A percentile compares a stretch with the other conserved stretches of the same genome.
Evolutionary conservation across 2,797 vertebrate species (phyloP).

Genomic region (Acipenser transmontanus): DNA sequence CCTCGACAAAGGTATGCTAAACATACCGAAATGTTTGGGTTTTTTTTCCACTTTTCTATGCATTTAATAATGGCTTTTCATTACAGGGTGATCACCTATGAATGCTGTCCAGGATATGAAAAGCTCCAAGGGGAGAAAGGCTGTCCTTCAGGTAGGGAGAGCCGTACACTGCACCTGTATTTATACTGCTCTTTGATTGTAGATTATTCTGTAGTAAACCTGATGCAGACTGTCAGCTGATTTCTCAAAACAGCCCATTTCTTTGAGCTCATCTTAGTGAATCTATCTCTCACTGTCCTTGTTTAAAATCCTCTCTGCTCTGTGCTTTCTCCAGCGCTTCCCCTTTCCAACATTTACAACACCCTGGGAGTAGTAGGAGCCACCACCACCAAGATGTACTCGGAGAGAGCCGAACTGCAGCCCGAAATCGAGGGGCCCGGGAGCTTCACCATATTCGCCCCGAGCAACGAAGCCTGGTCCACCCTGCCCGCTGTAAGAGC

Average conservation of each 20-base stretch:
- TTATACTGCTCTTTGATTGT: too few species aligned
- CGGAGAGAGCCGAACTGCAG: slow-evolving; percentile 78
- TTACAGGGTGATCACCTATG: slow-evolving; percentile 82
- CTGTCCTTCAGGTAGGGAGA: slow-evolving; percentile 82
- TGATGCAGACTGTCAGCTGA: too few species aligned
- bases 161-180: not conserved
- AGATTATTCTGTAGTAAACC: too few species aligned
- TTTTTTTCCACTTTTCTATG: too few species aligned
- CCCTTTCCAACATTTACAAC: slow-evolving; percentile 86
- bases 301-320: not conserved
- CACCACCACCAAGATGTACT: slow-evolving; percentile 87
- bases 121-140: slow-evolving; percentile 86
- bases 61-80: not conserved
- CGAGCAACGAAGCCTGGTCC: slow-evolving; percentile 90
- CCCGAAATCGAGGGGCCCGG: slow-evolving; percentile 87
- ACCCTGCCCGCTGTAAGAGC: slow-evolving; percentile 77
- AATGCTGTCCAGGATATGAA: slow-evolving; percentile 96
- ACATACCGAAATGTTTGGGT: too few species aligned
- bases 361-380: slow-evolving; percentile 84
- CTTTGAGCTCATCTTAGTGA: too few species aligned
- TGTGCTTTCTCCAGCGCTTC: slow-evolving; percentile 66
- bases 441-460: slow-evolving; percentile 93
- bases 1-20: too few species aligned
- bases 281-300: not conserved
- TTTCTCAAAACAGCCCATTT: too few species aligned